Base-by-base conservation (phyloP, 2,113 vertebrate genomes). In the Odontophorus gujanensis region DNA sequence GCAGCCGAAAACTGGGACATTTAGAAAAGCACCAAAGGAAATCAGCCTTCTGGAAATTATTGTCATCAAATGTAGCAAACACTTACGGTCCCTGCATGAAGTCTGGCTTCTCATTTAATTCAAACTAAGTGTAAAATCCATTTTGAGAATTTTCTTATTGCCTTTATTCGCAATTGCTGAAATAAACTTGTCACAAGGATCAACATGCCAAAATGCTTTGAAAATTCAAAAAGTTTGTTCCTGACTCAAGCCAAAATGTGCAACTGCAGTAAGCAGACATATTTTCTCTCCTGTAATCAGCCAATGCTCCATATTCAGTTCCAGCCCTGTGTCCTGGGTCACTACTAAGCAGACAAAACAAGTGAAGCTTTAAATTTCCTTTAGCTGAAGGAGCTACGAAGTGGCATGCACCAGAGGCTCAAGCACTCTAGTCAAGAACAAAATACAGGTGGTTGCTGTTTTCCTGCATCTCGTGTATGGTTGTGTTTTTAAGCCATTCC, bases 11-110 rank as follows among this genome's bases (percentile, higher is more conserved):
- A 40, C 50, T 51, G 45, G 55, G 67, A 28, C 38, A 82, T 48
- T 67, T 42, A 79, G 63, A 85, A 87, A 6, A 73, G 21, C 66
- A 93, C 61, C 76, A 67, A 34, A 82, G 71, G 88, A 93, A 85
- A 57, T 3, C 62, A 79, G 14, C 48, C 66, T 81, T 89, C 82
- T 87, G 63, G 59, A 89, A 94, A 93, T 45, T 9, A 86, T 48
- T 40, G 25, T 62, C 58, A 81, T 81, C 71, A 42, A 11, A 89
- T 81, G 40, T 6, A 90, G 62, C 38, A 66, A 89, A 66, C 40
- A 32, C 45, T 62, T 55, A 42, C 28, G 8, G 40, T 62, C n/a
- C 17, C 38, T 34, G 14, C 21, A 62, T 50, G 74, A 96, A 91
- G 89, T 69, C 28, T 63, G 67, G 26, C 9, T 87, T 82, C 79